Evolutionary conservation across 2,113 vertebrate species (phyloP), one percentile per base, ranked within the genome.

Genomic region (Chaetodon trifascialis): DNA sequence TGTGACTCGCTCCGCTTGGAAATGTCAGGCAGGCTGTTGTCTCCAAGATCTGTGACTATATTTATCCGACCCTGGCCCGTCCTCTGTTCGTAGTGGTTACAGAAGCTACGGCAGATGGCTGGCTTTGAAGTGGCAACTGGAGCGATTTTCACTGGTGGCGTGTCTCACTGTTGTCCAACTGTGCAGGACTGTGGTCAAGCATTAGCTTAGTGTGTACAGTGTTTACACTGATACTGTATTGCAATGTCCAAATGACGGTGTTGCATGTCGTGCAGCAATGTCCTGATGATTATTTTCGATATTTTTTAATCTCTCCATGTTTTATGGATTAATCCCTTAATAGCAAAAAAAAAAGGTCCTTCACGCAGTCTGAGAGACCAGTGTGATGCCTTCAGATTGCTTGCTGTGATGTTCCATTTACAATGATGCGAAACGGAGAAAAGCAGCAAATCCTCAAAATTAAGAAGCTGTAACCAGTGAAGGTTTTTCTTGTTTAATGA

Each of bases 41-140:
- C 82, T 83, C 79, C 25, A n/a, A 85, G 77, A 87, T 86, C 58
- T 67, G 77, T 23, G 80, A 44, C 88, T 93, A 93, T 91, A 92
- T 92, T 90, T 93, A 92, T 75, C 65, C 73, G 36, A 76, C 76
- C 85, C 80, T 55, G 44, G 75, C 44, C 34, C n/a, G 73, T 79
- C 70, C 82, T 77, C 66, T 87, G 75, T 89, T 86, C 79, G 88
- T 70, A 81, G 68, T 47, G 63, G 52, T 36, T 84, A 73, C 88
- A 78, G 88, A 80, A 84, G 80, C 83, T 55, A 14, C 15, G 56
- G 80, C 93, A 94, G 93, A 93, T 94, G 93, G 90, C 73, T 14
- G 79, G 62, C 74, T 88, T 73, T 86, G 42, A 88, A 87, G 88
- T 87, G 76, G 66, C 74, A 67, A 86, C 80, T 69, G 75, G 52